These are phyloP conservation scores for Astyanax mexicanus DNA, from an alignment of 2,797 vertebrate species.

Conservation along the genomic window DNA sequence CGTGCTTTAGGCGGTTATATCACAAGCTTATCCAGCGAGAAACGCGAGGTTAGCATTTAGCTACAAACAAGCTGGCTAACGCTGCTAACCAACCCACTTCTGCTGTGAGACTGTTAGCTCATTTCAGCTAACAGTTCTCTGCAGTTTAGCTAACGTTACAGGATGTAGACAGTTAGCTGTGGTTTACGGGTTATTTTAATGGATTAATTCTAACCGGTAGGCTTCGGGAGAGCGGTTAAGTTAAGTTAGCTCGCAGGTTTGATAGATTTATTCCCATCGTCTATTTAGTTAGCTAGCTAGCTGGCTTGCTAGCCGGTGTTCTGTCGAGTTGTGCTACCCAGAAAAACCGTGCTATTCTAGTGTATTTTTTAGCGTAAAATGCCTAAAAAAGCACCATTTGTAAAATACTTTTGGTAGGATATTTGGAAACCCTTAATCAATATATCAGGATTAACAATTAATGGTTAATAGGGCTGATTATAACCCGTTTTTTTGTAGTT, in stretches of 20 bases:
- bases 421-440: too few species aligned
- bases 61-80: slow-evolving; percentile 9
- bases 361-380: too few species aligned
- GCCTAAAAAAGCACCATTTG: too few species aligned
- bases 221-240: not conserved
- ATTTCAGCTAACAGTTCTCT: not conserved
- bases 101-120: not conserved
- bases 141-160: too few species aligned
- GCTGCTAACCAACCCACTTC: not conserved
- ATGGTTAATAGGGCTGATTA: too few species aligned
- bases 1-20: not conserved
- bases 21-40: not conserved
- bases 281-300: not conserved
- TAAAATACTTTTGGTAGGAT: too few species aligned
- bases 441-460: too few species aligned
- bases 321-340: too few species aligned
- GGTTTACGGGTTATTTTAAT: not conserved
- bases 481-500: too few species aligned
- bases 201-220: not conserved
- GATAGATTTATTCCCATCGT: not conserved
- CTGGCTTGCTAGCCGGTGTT: too few species aligned
- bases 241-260: not conserved
- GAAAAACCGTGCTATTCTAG: too few species aligned
- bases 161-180: too few species aligned
- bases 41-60: slow-evolving; percentile 32